A percentile compares a stretch with the other conserved stretches of the same genome.
Evolutionary conservation across 2,888 invertebrate genomes (phyloP).

Genomic region (Morpho deidamia): DNA sequence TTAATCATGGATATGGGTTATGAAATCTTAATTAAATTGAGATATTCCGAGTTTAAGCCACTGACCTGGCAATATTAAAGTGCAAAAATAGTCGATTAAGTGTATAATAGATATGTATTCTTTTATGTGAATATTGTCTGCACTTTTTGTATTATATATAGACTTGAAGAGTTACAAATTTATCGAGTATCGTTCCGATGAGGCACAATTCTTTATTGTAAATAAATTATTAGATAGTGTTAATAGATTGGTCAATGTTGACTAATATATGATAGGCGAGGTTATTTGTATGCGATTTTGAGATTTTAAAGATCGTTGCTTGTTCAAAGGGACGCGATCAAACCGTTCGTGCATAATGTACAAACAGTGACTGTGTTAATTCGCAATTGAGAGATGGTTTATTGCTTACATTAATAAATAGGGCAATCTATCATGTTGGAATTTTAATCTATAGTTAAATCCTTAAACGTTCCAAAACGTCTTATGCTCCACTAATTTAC

Average conservation of each 20-base stretch:
- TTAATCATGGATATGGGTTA: conserved; percentile 62
- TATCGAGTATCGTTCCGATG: conserved; percentile 56
- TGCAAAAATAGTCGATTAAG: conserved; percentile 72
- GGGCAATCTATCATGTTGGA: conserved; percentile 51
- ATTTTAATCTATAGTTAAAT: conserved; percentile 39
- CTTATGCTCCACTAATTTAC: conserved; percentile 3
- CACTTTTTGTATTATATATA: conserved; percentile 68
- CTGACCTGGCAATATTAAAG: conserved; percentile 71
- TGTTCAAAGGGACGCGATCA: conserved; percentile 31
- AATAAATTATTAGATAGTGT: conserved; percentile 64
- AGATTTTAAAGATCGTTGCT: conserved; percentile 33
- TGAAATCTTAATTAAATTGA: conserved; percentile 74
- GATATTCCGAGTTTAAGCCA: conserved; percentile 76
- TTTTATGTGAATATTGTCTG: conserved; percentile 71
- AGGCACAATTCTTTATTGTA: conserved; percentile 74
- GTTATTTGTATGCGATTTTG: conserved; percentile 27
- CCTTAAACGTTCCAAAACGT: conserved; percentile 9
- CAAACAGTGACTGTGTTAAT: conserved; percentile 35
- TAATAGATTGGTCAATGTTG: conserved; percentile 53
- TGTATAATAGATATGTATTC: conserved; percentile 67
- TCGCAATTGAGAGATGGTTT: conserved; percentile 49
- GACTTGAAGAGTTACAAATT: conserved; percentile 51
- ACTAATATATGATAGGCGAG: conserved; percentile 39
- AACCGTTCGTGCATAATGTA: conserved; percentile 41
- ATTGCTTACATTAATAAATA: conserved; percentile 47